Conservation (phyloP, 2,113 vertebrate species). For the Pogona vitticeps region DNA sequence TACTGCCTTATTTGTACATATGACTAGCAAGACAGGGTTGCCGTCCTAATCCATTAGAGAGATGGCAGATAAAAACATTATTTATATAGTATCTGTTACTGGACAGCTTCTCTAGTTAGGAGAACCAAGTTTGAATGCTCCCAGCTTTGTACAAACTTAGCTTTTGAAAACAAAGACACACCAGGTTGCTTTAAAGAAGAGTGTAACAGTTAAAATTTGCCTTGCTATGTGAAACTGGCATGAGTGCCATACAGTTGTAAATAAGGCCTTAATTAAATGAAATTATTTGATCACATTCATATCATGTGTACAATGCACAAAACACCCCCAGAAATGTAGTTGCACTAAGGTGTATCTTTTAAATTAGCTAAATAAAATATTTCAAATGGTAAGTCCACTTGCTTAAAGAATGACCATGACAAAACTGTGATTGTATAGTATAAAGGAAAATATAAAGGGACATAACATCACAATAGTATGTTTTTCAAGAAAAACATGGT, state of each 20-base stretch:
- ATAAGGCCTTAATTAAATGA: background rate
- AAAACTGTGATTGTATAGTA: background rate
- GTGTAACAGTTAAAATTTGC: background rate
- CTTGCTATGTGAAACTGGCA: background rate
- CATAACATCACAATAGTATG: background rate
- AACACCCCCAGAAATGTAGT: background rate
- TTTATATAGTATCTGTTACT: background rate
- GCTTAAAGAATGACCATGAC: background rate
- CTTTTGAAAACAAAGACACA: background rate
- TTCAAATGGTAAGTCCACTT: background rate
- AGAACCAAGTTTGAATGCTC: background rate
- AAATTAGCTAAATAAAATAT: background rate
- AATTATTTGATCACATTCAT: background rate
- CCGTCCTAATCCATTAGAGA: background rate
- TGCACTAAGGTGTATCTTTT: background rate
- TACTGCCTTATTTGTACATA: background rate
- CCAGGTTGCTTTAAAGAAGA: background rate
- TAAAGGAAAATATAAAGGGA: constrained; percentile 3
- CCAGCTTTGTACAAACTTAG: background rate
- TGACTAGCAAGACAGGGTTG: background rate
- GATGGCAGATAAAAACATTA: background rate
- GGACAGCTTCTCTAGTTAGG: background rate
- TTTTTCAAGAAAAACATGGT: constrained; percentile 5
- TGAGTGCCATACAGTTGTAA: background rate
- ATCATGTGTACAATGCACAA: background rate